phyloP scores from a whole-genome alignment of 2,888 invertebrate species.

The Lithodes maja region DNA sequence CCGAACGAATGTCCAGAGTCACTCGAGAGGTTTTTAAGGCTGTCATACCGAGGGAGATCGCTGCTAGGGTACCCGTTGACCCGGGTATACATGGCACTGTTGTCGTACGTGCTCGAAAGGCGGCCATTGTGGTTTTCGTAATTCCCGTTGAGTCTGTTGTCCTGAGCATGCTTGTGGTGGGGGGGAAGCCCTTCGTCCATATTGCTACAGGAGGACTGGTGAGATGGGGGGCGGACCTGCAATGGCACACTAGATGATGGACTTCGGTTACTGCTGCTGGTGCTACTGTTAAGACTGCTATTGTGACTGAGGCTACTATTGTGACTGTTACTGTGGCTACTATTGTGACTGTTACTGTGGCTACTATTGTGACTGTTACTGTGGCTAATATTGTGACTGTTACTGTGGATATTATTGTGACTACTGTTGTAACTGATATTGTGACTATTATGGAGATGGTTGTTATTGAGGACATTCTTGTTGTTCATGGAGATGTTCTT shows the following conservation, averaged over 20 bases:
- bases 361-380: constrained; percentile 46
- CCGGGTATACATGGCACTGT: constrained; percentile 34
- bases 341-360: constrained; percentile 44
- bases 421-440: constrained; percentile 40
- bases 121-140: constrained; percentile 52
- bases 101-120: constrained; percentile 61
- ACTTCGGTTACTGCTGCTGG: constrained; percentile 50
- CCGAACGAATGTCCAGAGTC: constrained; percentile 52
- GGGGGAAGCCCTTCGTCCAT: constrained; percentile 49
- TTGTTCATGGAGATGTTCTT: constrained; percentile 61
- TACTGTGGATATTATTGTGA: constrained; percentile 44
- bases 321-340: constrained; percentile 40
- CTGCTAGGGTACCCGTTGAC: constrained; percentile 54
- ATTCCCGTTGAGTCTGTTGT: constrained; percentile 50
- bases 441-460: constrained; percentile 37
- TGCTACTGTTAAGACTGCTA: constrained; percentile 27
- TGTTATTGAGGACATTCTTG: constrained; percentile 42
- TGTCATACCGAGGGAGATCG: constrained; percentile 66
- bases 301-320: constrained; percentile 25
- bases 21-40: constrained; percentile 62
- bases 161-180: constrained; percentile 47
- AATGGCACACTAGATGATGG: constrained; percentile 53
- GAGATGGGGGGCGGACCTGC: constrained; percentile 55
- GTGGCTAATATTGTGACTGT: constrained; percentile 18
- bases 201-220: constrained; percentile 67